Conservation (phyloP, 2,888 invertebrate species). For the Myopa tessellatipennis region DNA sequence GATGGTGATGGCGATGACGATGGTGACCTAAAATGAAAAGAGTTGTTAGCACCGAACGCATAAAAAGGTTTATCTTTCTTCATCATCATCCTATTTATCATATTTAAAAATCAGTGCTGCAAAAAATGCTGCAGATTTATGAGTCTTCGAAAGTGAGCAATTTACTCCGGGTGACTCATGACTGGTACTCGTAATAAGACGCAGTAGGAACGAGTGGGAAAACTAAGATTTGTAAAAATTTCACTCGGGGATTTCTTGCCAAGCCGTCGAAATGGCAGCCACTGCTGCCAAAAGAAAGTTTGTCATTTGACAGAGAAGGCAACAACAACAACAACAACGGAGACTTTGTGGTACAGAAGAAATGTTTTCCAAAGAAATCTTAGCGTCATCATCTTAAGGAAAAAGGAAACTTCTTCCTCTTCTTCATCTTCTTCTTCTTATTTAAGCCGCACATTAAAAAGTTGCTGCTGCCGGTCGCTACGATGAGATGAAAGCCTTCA, state of each 20-base stretch:
- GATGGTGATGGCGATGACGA: no score
- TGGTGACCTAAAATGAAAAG: no score
- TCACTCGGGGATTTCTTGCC: constrained; percentile 16
- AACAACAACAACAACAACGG: constrained; percentile 41
- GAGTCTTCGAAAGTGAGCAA: no score
- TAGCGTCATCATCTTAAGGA: constrained; percentile 18
- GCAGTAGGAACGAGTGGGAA: neutral
- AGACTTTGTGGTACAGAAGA: constrained; percentile 10
- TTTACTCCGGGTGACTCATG: no score
- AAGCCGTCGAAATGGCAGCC: neutral
- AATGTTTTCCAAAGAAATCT: constrained; percentile 15
- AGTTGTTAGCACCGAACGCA: no score
- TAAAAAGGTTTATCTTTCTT: no score
- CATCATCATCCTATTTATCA: no score
- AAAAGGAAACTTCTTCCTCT: constrained; percentile 19
- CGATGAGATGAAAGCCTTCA: constrained; percentile 21
- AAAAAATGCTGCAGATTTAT: no score
- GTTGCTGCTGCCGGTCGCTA: neutral
- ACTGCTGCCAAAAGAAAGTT: constrained; percentile 25
- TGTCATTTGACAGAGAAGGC: constrained; percentile 6
- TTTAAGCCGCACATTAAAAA: neutral
- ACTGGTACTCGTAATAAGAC: no score
- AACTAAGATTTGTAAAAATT: neutral
- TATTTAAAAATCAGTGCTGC: no score
- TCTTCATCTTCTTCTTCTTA: neutral